Evolutionary conservation across 2,797 vertebrate genomes (phyloP), one percentile per base, ranked within the genome.

Genomic region (Tenualosa ilisha): DNA sequence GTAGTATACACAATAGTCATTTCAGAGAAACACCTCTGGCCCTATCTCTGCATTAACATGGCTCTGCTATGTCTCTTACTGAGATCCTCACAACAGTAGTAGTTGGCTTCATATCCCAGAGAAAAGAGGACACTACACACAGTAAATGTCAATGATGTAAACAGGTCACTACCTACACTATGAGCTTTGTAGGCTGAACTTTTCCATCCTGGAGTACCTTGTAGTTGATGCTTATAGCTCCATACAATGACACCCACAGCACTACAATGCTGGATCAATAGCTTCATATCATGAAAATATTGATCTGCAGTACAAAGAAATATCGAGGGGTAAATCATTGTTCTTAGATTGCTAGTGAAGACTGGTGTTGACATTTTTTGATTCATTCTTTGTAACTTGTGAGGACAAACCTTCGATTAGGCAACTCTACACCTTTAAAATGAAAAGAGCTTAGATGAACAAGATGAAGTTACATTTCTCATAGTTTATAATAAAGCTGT

Each of bases 101-200:
- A 63, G 59, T 63, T 63, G 6, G 59, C 24, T n/a, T 63, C 59
- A 15, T 2, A 24, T 24, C 22, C 9, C 59, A 63, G 22, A 63
- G 1, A 63, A 63, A 63, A 24, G n/a, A 63, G 8, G 6, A 24
- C 1, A n/a, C 22, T 63, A 63, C 59, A 24, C 0, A 2, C n/a
- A 63, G n/a, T 63, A 63, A 63, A 63, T 63, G 59, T 63, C 59
- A 63, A 63, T 63, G 59, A 63, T 63, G 59, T 24, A 15, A 63
- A 63, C n/a, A n/a, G 59, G n/a, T 63, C 59, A 63, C n/a, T 63
- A 63, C 59, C 59, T 63, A n/a, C 22, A 63, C 13, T 24, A 24
- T 20, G n/a, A n/a, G 59, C n/a, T 24, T 63, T 63, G n/a, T 63
- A 1, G 22, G 59, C n/a, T 63, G 59, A 63, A 63, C 59, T 63